A percentile compares a stretch with the other conserved stretches of the same genome.
These are phyloP conservation scores for Leucophenga varia DNA, from an alignment of 1,140 invertebrate species.

Conservation along the genomic window DNA sequence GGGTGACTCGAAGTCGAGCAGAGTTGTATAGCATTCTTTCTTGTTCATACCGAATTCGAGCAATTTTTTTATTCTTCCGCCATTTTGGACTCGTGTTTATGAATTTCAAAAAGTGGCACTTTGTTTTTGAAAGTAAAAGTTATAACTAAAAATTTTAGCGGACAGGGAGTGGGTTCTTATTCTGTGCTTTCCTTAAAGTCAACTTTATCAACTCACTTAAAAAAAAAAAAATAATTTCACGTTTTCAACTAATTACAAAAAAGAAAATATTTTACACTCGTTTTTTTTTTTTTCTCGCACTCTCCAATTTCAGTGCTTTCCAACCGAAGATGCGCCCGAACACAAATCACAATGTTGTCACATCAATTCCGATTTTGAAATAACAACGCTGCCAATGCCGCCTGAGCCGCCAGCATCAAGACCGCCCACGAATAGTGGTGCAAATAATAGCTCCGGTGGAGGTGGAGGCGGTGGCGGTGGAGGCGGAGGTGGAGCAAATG, in stretches of 20 bases:
- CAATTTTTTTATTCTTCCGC: too few species aligned
- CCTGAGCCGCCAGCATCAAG: conserved; percentile 48
- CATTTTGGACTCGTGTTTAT: too few species aligned
- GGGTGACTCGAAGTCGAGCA: too few species aligned
- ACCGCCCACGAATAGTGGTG: conserved; percentile 30
- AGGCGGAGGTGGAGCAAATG: not conserved
- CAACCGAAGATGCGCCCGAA: conserved; percentile 48
- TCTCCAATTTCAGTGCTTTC: conserved; percentile 43
- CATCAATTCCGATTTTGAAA: conserved; percentile 55
- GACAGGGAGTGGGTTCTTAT: too few species aligned
- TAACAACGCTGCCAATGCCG: conserved; percentile 46
- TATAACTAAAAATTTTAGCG: too few species aligned
- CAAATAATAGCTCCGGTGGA: not conserved
- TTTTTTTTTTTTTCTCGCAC: conserved; percentile 9
- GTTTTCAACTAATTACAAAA: not conserved
- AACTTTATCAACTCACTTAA: too few species aligned
- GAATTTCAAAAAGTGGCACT: too few species aligned
- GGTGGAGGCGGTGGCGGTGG: conserved; percentile 18
- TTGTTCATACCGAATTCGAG: too few species aligned
- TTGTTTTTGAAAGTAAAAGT: too few species aligned
- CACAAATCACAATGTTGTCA: conserved; percentile 56
- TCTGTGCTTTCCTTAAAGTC: too few species aligned
- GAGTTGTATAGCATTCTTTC: too few species aligned
- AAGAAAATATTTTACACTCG: not conserved
- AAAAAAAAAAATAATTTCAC: too few species aligned